Evolutionary conservation across 2,888 invertebrate species (phyloP).

Genomic region (Iphiclides podalirius): DNA sequence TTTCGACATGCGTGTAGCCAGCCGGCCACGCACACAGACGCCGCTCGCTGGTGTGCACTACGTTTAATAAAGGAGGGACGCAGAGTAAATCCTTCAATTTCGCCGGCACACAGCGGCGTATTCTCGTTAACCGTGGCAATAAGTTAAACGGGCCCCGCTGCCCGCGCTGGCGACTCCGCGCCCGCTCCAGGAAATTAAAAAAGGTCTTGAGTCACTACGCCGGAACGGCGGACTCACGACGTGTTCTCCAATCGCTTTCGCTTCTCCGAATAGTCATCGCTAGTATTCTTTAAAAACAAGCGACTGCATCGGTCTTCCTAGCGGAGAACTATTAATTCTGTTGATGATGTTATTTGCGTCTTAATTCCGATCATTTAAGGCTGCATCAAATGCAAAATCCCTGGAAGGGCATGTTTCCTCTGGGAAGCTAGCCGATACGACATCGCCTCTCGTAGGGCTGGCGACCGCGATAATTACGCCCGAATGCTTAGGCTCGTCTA

Average conservation of each 20-base stretch:
- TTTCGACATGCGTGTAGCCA: conserved; percentile 69
- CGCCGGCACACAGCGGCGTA: conserved; percentile 78
- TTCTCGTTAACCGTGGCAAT: conserved; percentile 80
- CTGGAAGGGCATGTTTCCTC: too few relatives aligned
- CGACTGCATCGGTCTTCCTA: too few relatives aligned
- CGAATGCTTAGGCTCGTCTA: neutral
- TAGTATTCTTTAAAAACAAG: too few relatives aligned
- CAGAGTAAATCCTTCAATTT: conserved; percentile 80
- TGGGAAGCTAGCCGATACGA: too few relatives aligned
- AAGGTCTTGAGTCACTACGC: conserved; percentile 59
- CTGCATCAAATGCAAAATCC: too few relatives aligned
- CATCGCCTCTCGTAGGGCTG: too few relatives aligned
- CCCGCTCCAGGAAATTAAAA: conserved; percentile 69
- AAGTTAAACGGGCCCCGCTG: conserved; percentile 73
- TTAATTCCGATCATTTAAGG: too few relatives aligned
- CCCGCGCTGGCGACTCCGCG: conserved; percentile 42
- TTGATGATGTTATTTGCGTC: too few relatives aligned
- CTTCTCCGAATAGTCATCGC: too few relatives aligned
- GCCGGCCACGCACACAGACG: conserved; percentile 49
- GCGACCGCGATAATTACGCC: neutral
- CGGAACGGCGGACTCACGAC: conserved; percentile 32
- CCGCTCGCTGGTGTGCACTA: conserved; percentile 66
- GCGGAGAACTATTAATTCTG: too few relatives aligned
- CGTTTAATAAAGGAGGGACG: conserved; percentile 80
- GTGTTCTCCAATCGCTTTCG: conserved; percentile 28